Evolutionary conservation across 2,113 vertebrate genomes (phyloP), one percentile per base, ranked within the genome.

Genomic region (Furnarius figulus): DNA sequence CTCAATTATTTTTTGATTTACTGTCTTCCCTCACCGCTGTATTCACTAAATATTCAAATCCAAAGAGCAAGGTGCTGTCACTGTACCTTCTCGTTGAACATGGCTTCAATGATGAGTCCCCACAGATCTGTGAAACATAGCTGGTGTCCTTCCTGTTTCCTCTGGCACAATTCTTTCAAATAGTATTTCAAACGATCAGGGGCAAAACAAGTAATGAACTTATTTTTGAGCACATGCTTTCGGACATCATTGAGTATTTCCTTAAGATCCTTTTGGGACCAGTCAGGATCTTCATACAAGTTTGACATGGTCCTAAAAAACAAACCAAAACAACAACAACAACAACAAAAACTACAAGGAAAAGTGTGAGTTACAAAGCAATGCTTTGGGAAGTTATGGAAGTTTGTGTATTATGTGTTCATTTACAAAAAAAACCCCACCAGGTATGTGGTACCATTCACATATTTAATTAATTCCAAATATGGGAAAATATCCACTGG

Each of bases 201-300:
- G 24, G 96, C 96, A 75, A 99, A 98, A 90, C 96, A 97, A 31
- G 97, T 33, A 1, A 98, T 77, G 49, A 97, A 49, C 46, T 97
- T 96, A 80, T 98, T 98, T 94, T 98, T 98, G 74, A 98, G 94
- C 5, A 95, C 96, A 0, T 98, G 98, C n/a, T 97, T 98, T 82
- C 97, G 93, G 40, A 37, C 94, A 62, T 98, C 97, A 1, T 66
- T 46, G 83, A 98, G 17, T 31, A 91, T 58, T 47, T 59, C 53
- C 44, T 97, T 96, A 35, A 99, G 95, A 89, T 98, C 97, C 53
- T 97, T 97, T 27, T 97, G 98, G 40, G 99, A 99, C 99, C 99
- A 99, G 35, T 98, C 47, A 49, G 98, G 92, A 44, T 99, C 98
- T 94, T 96, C 87, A 87, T 99, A 99, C 44, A 99, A 94, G 39